Percentiles rank a stretch among this genome's conserved stretches.
phyloP scores from a whole-genome alignment of 2,797 vertebrate genomes.

The Rhinella marina region DNA sequence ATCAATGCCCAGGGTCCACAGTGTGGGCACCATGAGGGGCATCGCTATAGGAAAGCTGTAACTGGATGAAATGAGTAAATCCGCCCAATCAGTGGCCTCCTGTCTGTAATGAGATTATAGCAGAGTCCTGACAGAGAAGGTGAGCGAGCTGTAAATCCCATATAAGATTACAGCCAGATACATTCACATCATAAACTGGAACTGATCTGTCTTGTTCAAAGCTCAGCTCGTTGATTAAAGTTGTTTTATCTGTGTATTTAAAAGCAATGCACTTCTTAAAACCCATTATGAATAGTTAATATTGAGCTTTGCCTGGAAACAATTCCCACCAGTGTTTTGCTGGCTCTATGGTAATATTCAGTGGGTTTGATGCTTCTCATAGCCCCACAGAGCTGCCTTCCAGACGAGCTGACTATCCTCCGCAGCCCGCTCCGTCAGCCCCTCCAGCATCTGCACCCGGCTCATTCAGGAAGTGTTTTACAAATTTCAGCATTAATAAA shows the following conservation, averaged over 20 bases:
- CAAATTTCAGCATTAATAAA: slow-evolving; percentile 63
- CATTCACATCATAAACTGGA: slow-evolving; percentile 42
- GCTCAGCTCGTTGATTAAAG: slow-evolving; percentile 51
- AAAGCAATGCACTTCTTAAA: slow-evolving; percentile 60
- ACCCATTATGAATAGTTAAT: slow-evolving; percentile 62
- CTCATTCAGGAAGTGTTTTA: slow-evolving; percentile 63
- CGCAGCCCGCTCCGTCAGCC: slow-evolving; percentile 51
- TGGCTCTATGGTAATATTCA: slow-evolving; percentile 51
- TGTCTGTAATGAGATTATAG: slow-evolving; percentile 32
- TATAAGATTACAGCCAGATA: slow-evolving; percentile 18
- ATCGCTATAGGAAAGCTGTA: background rate
- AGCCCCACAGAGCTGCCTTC: slow-evolving; percentile 24
- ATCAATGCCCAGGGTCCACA: background rate
- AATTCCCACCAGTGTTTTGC: slow-evolving; percentile 55
- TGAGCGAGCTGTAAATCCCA: slow-evolving; percentile 18
- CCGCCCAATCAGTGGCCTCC: background rate
- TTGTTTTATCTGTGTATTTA: slow-evolving; percentile 62
- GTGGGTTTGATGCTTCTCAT: background rate
- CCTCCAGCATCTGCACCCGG: slow-evolving; percentile 37
- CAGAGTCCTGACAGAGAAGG: background rate
- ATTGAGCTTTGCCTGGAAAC: slow-evolving; percentile 59
- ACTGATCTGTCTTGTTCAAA: slow-evolving; percentile 56
- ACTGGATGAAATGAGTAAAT: background rate
- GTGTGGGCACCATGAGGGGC: background rate
- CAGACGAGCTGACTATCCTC: slow-evolving; percentile 46